Percentiles rank a stretch among this genome's conserved stretches.
Evolutionary conservation across 2,113 vertebrate species (phyloP).

Genomic region (Hipposideros armiger): DNA sequence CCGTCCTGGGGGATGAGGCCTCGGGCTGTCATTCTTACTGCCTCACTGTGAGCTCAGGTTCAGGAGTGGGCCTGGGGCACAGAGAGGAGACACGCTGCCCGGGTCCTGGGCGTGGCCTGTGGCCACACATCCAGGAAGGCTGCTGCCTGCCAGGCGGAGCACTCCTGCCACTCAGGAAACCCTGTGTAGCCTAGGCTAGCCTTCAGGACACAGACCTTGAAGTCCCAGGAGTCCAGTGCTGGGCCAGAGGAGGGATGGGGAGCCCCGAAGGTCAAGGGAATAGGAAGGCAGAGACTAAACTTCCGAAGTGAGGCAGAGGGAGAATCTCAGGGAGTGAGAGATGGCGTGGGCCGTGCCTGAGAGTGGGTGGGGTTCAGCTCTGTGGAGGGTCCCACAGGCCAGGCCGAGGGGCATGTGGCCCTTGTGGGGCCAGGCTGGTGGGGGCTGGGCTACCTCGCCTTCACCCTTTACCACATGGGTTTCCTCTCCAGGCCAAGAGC

Average conservation of each 20-base stretch:
- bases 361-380: too few species aligned
- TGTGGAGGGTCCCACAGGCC: not conserved
- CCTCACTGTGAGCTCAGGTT: not conserved
- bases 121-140: not conserved
- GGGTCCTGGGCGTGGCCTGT: not conserved
- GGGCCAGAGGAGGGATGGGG: not conserved
- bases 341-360: not conserved
- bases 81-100: not conserved
- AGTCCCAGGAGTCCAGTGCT: not conserved
- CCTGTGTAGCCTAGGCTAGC: not conserved
- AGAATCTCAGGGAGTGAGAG: too few species aligned
- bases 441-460: not conserved
- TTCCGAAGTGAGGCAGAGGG: not conserved
- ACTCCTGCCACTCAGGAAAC: not conserved
- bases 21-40: not conserved
- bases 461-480: not conserved
- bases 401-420: not conserved
- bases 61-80: not conserved
- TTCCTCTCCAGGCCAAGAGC: conserved; percentile 93
- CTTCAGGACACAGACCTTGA: not conserved
- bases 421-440: not conserved
- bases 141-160: not conserved
- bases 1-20: not conserved
- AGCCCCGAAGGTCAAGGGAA: not conserved
- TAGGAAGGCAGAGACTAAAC: not conserved